Conservation (phyloP, 2,797 vertebrate species). For the Numenius phaeopus region DNA sequence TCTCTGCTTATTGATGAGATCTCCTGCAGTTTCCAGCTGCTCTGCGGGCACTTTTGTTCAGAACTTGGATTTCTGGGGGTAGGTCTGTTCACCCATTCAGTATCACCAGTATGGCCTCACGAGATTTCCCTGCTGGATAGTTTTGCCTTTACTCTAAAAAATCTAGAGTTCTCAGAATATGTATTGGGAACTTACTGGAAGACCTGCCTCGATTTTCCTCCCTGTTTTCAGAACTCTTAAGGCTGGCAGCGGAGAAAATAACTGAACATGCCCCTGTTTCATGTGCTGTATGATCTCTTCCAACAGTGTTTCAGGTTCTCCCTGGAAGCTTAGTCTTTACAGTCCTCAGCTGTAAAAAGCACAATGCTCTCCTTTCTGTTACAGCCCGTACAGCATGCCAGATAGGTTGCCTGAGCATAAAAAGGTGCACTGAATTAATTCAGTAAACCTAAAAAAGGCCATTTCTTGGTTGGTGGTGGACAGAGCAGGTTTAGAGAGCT, state of each 20-base stretch:
- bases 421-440: neutral
- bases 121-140: neutral
- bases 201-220: neutral
- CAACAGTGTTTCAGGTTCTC: neutral
- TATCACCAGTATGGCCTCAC: neutral
- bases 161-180: neutral
- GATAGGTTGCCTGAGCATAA: neutral
- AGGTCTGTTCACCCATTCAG: neutral
- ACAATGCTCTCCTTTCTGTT: neutral
- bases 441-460: neutral
- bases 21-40: conserved; percentile 8
- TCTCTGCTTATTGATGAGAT: neutral
- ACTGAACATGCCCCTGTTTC: neutral
- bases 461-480: neutral
- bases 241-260: neutral
- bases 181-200: neutral
- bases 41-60: neutral
- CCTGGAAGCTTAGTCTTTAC: neutral
- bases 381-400: neutral
- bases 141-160: neutral
- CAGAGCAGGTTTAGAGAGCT: neutral
- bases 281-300: neutral
- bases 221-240: neutral
- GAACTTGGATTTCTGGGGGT: neutral
- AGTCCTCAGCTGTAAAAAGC: neutral